Percentiles rank a stretch among this genome's conserved stretches.
These are phyloP conservation scores for Acleris cristana DNA, from an alignment of 2,888 invertebrate species.

Conservation along the genomic window DNA sequence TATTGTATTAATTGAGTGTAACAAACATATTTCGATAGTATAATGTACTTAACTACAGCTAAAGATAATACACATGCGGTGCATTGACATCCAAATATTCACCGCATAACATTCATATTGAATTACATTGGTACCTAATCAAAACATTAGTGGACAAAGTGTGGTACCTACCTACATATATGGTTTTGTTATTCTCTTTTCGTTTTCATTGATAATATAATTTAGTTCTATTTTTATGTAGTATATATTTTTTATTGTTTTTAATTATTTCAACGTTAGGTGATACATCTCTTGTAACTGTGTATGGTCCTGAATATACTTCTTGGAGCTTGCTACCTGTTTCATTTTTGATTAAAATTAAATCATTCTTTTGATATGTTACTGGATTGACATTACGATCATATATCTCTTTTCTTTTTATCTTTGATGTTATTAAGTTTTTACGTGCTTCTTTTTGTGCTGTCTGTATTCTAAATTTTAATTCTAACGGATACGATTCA, in stretches of 20 bases:
- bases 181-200: not conserved
- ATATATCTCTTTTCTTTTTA: conserved; percentile 32
- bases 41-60: conserved; percentile 1
- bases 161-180: not conserved
- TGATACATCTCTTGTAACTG: conserved; percentile 33
- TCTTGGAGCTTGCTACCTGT: conserved; percentile 31
- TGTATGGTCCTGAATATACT: conserved; percentile 37
- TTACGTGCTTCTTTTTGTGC: conserved; percentile 23
- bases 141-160: not conserved
- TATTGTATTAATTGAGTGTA: not conserved
- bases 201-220: not conserved
- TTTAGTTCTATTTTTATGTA: conserved; percentile 8
- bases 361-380: conserved; percentile 29
- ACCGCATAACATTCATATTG: not conserved
- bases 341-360: conserved; percentile 36
- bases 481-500: conserved; percentile 23
- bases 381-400: conserved; percentile 33
- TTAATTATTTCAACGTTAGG: conserved; percentile 33
- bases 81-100: not conserved
- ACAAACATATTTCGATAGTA: not conserved
- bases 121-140: not conserved
- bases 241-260: not conserved
- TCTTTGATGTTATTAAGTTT: conserved; percentile 29
- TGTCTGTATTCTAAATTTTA: conserved; percentile 32
- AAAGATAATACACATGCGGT: not conserved